Conservation (phyloP, 1,140 invertebrate species). For the Drosophila ambigua region DNA sequence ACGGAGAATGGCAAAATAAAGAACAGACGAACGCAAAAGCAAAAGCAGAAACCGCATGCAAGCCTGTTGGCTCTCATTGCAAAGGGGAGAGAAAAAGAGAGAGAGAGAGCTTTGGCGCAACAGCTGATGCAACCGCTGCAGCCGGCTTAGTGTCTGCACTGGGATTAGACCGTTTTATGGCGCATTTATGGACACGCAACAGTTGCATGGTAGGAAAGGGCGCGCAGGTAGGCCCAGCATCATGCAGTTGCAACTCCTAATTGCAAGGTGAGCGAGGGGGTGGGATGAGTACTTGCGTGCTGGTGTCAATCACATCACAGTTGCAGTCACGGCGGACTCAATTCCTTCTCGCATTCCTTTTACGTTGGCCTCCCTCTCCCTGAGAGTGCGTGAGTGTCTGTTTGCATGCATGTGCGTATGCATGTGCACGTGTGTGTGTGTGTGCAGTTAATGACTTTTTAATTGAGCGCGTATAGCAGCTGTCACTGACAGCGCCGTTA, state of each 20-base stretch:
- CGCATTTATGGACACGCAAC: slow-evolving; percentile 70
- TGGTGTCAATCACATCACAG: slow-evolving; percentile 67
- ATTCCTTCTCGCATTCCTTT: slow-evolving; percentile 17
- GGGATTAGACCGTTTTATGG: slow-evolving; percentile 66
- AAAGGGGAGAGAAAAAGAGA: slow-evolving; percentile 15
- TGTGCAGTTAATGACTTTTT: slow-evolving; percentile 77
- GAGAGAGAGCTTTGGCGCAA: slow-evolving; percentile 32
- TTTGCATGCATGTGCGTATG: slow-evolving; percentile 10
- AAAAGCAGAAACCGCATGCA: slow-evolving; percentile 7
- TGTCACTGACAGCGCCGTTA: slow-evolving; percentile 73
- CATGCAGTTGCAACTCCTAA: slow-evolving; percentile 39
- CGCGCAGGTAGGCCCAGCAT: slow-evolving; percentile 36
- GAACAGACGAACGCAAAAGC: slow-evolving; percentile 1
- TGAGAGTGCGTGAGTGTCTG: too few relatives aligned
- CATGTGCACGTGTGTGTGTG: slow-evolving; percentile 23
- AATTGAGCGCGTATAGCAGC: slow-evolving; percentile 78
- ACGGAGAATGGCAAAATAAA: slow-evolving; percentile 3
- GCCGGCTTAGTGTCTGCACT: slow-evolving; percentile 31
- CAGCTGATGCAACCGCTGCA: slow-evolving; percentile 71
- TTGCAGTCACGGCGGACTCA: neutral
- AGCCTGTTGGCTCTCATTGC: neutral
- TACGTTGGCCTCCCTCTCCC: slow-evolving; percentile 2
- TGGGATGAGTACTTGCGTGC: slow-evolving; percentile 58
- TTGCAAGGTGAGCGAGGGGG: slow-evolving; percentile 39
- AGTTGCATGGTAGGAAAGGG: slow-evolving; percentile 16